Evolutionary conservation across 2,797 vertebrate species (phyloP).

Genomic region (Choloepus didactylus): DNA sequence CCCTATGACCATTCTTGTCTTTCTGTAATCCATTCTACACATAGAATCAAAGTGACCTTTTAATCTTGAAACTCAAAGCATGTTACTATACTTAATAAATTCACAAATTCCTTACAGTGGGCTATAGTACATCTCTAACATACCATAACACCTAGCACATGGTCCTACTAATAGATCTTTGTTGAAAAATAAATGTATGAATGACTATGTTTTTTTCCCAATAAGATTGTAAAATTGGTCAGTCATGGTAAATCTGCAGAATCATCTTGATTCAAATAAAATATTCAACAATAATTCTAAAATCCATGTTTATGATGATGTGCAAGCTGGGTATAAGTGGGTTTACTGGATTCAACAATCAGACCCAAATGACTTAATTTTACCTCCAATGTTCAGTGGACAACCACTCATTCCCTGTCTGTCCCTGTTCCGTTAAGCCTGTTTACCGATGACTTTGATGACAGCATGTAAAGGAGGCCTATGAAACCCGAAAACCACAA

Average conservation of each 20-base stretch:
- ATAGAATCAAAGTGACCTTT: neutral
- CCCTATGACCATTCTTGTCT: neutral
- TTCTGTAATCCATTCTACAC: neutral
- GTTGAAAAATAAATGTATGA: neutral
- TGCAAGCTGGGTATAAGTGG: neutral
- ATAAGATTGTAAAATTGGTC: neutral
- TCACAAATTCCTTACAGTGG: neutral
- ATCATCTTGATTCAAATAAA: constrained; percentile 57
- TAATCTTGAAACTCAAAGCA: neutral
- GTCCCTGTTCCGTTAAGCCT: neutral
- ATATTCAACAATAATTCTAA: constrained; percentile 25
- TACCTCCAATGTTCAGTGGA: neutral
- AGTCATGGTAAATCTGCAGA: constrained; percentile 29
- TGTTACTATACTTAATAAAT: neutral
- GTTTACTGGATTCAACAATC: constrained; percentile 39
- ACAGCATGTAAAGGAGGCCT: constrained; percentile 44
- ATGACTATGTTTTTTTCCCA: neutral
- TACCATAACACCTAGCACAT: neutral
- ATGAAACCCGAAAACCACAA: constrained; percentile 53
- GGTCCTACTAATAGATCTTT: neutral
- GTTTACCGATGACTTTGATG: constrained; percentile 41
- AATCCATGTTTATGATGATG: constrained; percentile 17
- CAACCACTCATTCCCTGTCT: neutral
- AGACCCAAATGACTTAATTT: constrained; percentile 35
- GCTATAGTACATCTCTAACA: neutral